Percentiles rank a stretch among this genome's conserved stretches.
phyloP scores from a whole-genome alignment of 1,140 invertebrate genomes.

The Aphelinus atriplicis region DNA sequence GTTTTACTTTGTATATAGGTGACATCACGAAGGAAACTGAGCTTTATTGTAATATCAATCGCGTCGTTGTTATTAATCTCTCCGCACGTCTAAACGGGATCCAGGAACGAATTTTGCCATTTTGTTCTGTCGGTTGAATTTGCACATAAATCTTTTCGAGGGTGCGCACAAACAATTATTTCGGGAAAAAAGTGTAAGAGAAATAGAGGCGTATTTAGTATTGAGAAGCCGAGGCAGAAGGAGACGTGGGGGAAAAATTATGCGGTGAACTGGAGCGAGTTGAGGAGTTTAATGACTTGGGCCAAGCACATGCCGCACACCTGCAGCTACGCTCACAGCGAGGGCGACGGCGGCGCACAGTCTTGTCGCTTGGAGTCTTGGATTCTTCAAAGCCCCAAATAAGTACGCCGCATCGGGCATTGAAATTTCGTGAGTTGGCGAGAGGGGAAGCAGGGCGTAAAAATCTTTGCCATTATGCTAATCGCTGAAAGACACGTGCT shows the following conservation, averaged over 20 bases:
- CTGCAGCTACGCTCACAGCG: slow-evolving; percentile 1
- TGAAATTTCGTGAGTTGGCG: slow-evolving; percentile 49
- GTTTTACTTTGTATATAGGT: no score
- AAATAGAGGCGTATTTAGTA: no score
- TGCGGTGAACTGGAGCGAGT: slow-evolving; percentile 26
- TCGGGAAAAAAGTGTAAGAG: no score
- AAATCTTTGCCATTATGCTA: slow-evolving; percentile 54
- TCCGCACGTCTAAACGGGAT: no score
- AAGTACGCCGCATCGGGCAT: slow-evolving; percentile 38
- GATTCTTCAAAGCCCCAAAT: slow-evolving; percentile 51
- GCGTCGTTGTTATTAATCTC: no score
- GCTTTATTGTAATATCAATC: no score
- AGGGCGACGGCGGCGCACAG: neutral
- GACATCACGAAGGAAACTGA: no score
- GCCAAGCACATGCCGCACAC: slow-evolving; percentile 42
- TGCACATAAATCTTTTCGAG: no score
- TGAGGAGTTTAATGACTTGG: slow-evolving; percentile 49
- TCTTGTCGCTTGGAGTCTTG: slow-evolving; percentile 23
- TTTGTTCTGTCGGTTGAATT: no score
- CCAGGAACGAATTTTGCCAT: no score
- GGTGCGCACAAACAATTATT: no score
- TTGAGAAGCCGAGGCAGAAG: no score
- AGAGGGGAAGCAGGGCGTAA: slow-evolving; percentile 36
- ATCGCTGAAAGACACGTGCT: slow-evolving; percentile 55
- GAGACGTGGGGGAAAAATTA: neutral